phyloP scores from a whole-genome alignment of 2,888 invertebrate species.

The Rhagonycha fulva region DNA sequence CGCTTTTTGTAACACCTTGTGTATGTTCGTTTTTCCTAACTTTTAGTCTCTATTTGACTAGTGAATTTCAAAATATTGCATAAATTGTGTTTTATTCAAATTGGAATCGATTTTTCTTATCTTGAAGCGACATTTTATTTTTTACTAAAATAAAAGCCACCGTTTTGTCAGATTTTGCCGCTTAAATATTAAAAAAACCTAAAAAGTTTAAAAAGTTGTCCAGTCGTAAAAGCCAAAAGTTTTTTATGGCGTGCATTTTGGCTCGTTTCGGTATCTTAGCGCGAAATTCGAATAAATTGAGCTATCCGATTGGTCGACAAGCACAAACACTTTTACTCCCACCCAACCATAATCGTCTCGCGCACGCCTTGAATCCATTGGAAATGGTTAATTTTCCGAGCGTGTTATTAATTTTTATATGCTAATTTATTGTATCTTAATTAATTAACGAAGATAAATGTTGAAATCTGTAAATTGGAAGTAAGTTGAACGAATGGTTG shows the following conservation, averaged over 20 bases:
- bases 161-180: neutral
- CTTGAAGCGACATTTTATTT: neutral
- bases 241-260: neutral
- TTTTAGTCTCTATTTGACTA: neutral
- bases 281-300: neutral
- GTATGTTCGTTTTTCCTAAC: neutral
- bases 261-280: neutral
- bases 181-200: neutral
- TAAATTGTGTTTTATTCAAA: neutral
- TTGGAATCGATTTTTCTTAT: neutral
- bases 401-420: constrained; percentile 21
- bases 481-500: neutral
- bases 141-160: neutral
- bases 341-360: constrained; percentile 19
- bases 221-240: neutral
- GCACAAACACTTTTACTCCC: constrained; percentile 12
- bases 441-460: neutral
- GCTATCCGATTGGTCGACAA: neutral
- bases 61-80: neutral
- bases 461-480: neutral
- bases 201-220: neutral
- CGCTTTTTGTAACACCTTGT: neutral
- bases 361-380: constrained; percentile 43
- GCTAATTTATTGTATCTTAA: neutral
- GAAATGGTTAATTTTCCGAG: constrained; percentile 40